Evolutionary conservation across 1,140 invertebrate species (phyloP), one percentile per base, ranked within the genome.

Genomic region (Matsumurasca onukii): DNA sequence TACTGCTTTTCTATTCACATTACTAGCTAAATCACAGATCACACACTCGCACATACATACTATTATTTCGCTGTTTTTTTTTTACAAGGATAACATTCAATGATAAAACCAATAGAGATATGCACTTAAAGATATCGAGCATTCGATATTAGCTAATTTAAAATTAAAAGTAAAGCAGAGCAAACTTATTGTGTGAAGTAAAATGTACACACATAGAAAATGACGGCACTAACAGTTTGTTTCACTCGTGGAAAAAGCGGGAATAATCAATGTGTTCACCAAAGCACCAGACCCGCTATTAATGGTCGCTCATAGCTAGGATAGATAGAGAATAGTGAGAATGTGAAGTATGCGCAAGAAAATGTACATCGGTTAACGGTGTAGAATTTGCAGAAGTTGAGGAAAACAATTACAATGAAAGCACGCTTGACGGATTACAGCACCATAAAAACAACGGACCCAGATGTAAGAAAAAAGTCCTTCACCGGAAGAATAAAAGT

Each of bases 221-320:
- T 52, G 49, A 12, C 5, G 5, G 22, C 49, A 52, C 9, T 45
- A 52, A 12, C 22, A 20, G 34, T 22, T 52, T n/a, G n/a, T n/a
- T 20, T 20, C 49, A 52, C 22, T 52, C 22, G 49, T 12, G 12
- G 49, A 52, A 13, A 52, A 24, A 22, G 12, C 12, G 12, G 49
- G 49, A 12, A 52, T 39, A 12, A 15, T 24, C 13, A 20, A 24
- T 12, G 12, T 15, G 22, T 52, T 52, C 12, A 52, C 49, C 49
- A 52, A 52, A 52, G 49, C 49, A 52, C 49, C 49, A 12, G 12
- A 52, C 49, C 49, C 49, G 49, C 22, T 52, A n/a, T n/a, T n/a
- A 52, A 15, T 24, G 3, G 12, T 52, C 22, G 5, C 20, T 5
- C 49, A 12, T 20, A 52, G 20, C 20, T 52, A 52, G 49, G 20